These are phyloP conservation scores for Parapristionchus giblindavisi DNA, from an alignment of 2,888 invertebrate genomes.

Conservation along the genomic window DNA sequence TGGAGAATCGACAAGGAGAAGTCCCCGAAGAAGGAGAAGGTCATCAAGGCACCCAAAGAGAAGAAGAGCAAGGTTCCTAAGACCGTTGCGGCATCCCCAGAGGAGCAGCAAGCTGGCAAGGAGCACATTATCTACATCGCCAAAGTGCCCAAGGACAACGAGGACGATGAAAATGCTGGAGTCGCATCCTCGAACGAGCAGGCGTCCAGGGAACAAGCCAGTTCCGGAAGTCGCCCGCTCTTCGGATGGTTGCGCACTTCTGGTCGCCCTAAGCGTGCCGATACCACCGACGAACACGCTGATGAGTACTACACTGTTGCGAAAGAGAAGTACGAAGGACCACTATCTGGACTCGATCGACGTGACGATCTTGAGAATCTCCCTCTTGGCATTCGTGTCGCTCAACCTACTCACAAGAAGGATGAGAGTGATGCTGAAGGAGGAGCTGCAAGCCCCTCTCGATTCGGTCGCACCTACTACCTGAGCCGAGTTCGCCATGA, in stretches of 20 bases:
- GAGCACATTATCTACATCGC: slow-evolving; percentile 29
- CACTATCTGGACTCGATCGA: slow-evolving; percentile 24
- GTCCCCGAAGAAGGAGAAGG: slow-evolving; percentile 15
- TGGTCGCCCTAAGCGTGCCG: slow-evolving; percentile 10
- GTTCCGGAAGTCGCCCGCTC: slow-evolving; percentile 6
- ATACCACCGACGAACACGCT: slow-evolving; percentile 5
- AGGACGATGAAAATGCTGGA: slow-evolving; percentile 10
- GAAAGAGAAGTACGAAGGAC: slow-evolving; percentile 18
- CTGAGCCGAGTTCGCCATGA: slow-evolving; percentile 8
- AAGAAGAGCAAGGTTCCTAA: slow-evolving; percentile 21
- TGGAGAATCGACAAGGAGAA: slow-evolving; percentile 15
- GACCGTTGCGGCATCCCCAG: slow-evolving; percentile 1
- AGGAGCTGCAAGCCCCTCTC: slow-evolving; percentile 19
- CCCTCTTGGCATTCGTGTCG: slow-evolving; percentile 20
- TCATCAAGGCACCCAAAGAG: slow-evolving; percentile 16
- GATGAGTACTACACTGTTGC: slow-evolving; percentile 24
- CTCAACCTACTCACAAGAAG: slow-evolving; percentile 9
- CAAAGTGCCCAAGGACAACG: slow-evolving; percentile 29
- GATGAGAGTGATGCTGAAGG: background rate
- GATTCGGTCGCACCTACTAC: slow-evolving; percentile 18
- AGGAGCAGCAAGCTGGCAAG: slow-evolving; percentile 13
- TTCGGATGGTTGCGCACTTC: slow-evolving; percentile 30
- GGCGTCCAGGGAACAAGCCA: slow-evolving; percentile 4
- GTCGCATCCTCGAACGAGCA: background rate
- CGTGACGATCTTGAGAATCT: slow-evolving; percentile 26